These are phyloP conservation scores for Drosophila guanche DNA, from an alignment of 1,140 invertebrate species.

Conservation along the genomic window DNA sequence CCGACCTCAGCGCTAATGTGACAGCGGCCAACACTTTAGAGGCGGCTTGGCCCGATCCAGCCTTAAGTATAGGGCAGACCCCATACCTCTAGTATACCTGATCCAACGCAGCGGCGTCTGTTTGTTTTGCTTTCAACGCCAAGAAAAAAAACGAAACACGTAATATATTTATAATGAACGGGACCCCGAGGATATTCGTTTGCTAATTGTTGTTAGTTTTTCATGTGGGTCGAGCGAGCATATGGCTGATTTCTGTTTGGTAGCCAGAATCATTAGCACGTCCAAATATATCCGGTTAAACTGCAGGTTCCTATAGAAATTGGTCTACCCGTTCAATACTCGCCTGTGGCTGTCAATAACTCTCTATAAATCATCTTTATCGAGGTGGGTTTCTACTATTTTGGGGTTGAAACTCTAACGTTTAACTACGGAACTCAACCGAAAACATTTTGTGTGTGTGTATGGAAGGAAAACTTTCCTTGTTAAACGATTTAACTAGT, in stretches of 20 bases:
- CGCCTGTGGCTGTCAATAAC: conserved; percentile 34
- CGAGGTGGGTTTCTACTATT: conserved; percentile 11
- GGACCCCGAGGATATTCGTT: conserved; percentile 31
- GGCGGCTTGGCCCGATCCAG: conserved; percentile 17
- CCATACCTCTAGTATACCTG: conserved; percentile 30
- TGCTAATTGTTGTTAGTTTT: conserved; percentile 75
- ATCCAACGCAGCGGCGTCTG: conserved; percentile 54
- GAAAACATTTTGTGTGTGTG: neutral
- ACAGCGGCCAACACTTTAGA: conserved; percentile 75
- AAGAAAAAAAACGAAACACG: conserved; percentile 57
- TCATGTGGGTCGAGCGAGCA: conserved; percentile 32
- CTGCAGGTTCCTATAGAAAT: conserved; percentile 34
- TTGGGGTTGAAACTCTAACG: conserved; percentile 12
- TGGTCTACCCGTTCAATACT: conserved; percentile 21
- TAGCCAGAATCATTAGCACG: conserved; percentile 57
- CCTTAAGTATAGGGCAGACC: conserved; percentile 23
- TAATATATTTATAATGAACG: conserved; percentile 79
- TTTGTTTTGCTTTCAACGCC: conserved; percentile 69
- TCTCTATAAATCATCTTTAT: conserved; percentile 56
- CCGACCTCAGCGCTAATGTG: conserved; percentile 62
- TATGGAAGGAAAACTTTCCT: neutral
- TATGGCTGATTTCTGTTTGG: conserved; percentile 54
- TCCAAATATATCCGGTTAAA: conserved; percentile 54
- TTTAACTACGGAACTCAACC: conserved; percentile 15
- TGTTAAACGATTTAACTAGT: neutral